Evolutionary conservation across 2,888 invertebrate species (phyloP).

Genomic region (Cremastobaeus sp.): DNA sequence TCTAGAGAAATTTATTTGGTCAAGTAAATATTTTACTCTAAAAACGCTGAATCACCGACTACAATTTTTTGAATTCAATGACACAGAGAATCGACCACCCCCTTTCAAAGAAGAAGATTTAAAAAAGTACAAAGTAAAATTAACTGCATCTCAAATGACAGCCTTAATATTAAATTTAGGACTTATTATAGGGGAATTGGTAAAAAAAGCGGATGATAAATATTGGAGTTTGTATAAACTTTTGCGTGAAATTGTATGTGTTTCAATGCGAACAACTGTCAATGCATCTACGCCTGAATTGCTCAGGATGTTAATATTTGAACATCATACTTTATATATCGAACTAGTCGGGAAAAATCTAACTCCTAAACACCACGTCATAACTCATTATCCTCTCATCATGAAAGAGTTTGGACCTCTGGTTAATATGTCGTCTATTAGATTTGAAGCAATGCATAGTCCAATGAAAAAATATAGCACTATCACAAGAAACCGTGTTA

Average conservation of each 20-base stretch:
- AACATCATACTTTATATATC: not conserved
- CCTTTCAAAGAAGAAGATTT: conserved; percentile 21
- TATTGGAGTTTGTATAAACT: conserved; percentile 31
- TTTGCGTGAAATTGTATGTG: conserved; percentile 24
- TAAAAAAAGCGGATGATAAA: conserved; percentile 20
- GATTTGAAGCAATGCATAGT: not conserved
- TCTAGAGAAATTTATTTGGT: conserved; percentile 11
- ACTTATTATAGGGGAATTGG: conserved; percentile 30
- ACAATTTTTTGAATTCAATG: conserved; percentile 15
- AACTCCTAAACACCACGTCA: not conserved
- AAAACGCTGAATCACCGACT: conserved; percentile 44
- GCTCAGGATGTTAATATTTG: not conserved
- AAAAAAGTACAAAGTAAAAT: conserved; percentile 24
- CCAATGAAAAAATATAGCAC: not conserved
- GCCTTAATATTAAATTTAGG: conserved; percentile 28
- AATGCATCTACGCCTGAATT: not conserved
- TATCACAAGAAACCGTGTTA: not conserved
- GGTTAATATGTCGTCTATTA: not conserved
- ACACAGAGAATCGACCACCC: conserved; percentile 33
- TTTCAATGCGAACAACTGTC: not conserved
- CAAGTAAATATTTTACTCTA: conserved; percentile 30
- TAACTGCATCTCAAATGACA: conserved; percentile 40
- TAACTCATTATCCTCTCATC: not conserved
- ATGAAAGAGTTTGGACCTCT: not conserved
- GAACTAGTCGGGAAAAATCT: not conserved